Evolutionary conservation across 2,797 vertebrate species (phyloP), one percentile per base, ranked within the genome.

Genomic region (Anniella stebbinsi): DNA sequence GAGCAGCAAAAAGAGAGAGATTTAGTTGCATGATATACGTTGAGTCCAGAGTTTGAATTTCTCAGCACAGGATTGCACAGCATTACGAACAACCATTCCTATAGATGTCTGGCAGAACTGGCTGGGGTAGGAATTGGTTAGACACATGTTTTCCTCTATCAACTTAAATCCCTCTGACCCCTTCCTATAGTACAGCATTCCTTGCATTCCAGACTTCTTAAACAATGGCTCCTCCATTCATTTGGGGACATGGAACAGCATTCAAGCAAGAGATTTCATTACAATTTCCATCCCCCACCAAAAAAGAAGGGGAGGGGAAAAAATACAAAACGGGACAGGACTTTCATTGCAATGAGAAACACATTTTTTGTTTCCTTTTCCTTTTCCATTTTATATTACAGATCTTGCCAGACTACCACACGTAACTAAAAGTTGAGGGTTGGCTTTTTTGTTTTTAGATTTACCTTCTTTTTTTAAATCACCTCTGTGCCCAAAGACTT

Each of bases 191-290:
- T 91, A 87, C 17, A 93, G 89, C 96, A 96, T 97, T 97, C 96
- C 94, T 95, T 2, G 75, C 95, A 96, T 97, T 97, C 96, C 94
- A 94, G 82, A 90, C 93, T 87, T 87, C 86, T 90, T 90, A 90
- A 90, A 81, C 88, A 15, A 93, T 93, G 92, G 94, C 95, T 88
- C 92, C 77, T 89, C 95, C 87, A 30, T 92, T 92, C 90, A 85
- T 95, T 96, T 94, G 76, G 93, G 96, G 96, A 89, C 95, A 92
- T 69, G 95, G 96, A 96, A 95, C 93, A 96, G 94, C 83, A 36
- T 92, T 95, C 92, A 87, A 89, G 94, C 38, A 88, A 48, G 89
- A 92, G 95, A 87, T 95, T 96, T 93, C 95, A 84, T 96, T 97
- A 95, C 95, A 72, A 91, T 67, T 66, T 30, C 38, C n/a, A 82